Evolutionary conservation across 64 coral and sea anemone genomes (phyloP).

Genomic region (Actinia equina): DNA sequence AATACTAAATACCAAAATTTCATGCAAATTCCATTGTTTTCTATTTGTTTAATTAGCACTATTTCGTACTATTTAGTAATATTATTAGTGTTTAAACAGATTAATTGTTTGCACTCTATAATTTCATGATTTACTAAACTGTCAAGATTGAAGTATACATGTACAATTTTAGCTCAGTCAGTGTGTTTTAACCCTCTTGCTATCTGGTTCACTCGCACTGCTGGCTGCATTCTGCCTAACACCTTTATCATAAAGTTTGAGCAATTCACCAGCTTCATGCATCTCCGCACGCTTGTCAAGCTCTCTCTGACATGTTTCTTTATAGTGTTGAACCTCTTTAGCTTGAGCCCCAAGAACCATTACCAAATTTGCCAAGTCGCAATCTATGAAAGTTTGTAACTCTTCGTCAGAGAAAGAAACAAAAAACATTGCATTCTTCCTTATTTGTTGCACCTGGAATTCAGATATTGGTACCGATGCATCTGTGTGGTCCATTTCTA

Average conservation of each 20-base stretch:
- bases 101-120: too few species aligned
- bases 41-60: too few species aligned
- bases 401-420: slow-evolving; percentile 5
- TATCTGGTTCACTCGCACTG: neutral
- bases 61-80: too few species aligned
- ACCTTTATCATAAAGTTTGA: slow-evolving; percentile 27
- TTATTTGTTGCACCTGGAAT: neutral
- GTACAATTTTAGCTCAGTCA: too few species aligned
- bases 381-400: neutral
- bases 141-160: too few species aligned
- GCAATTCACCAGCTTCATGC: slow-evolving; percentile 21
- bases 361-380: neutral
- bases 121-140: too few species aligned
- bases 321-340: neutral
- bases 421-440: slow-evolving; percentile 5
- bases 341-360: neutral
- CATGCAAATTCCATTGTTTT: too few species aligned
- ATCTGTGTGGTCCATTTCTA: slow-evolving; percentile 4
- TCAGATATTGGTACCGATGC: neutral
- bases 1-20: too few species aligned
- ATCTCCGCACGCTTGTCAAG: slow-evolving; percentile 7
- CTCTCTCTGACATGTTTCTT: slow-evolving; percentile 20
- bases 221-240: neutral
- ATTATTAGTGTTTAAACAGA: too few species aligned
- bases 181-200: neutral